Base-by-base conservation (phyloP, 92 coral and sea anemone genomes). In the Siderastrea radians region DNA sequence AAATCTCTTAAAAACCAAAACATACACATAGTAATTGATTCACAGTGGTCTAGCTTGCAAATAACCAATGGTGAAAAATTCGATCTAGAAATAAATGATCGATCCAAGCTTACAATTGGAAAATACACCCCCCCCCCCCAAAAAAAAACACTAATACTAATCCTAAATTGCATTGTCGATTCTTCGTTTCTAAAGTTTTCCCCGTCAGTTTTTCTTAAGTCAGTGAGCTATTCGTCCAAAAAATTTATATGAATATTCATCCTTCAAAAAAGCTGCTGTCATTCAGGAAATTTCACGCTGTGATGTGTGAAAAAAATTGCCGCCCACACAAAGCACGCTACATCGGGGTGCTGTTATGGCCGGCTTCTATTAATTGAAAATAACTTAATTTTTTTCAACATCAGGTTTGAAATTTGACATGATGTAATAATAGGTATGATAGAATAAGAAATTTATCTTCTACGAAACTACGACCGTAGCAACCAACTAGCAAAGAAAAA, bases 261-360 rank as follows among this genome's bases (percentile, higher is more conserved):
- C 66, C 66, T 14, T 26, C 38, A 26, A 26, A 26, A 26, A 26
- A 26, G 38, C 38, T 26, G 38, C 38, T 26, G 38, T 26, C 38
- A 26, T 26, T 26, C 14, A 6, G 58, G 74, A 81, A 80, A 38
- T 58, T 6, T 26, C 86, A 69, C 15, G 77, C 77, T 82, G 78
- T 4, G 86, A 70, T 45, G 78, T 59, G 16, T 16, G 46, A n/a
- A 38, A 81, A 46, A 69, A 81, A 26, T 57, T 7, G 51, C 70
- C 86, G 45, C 86, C 78, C 86, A 82, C 86, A 10, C 78, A 70
- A 54, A 82, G 47, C 86, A 82, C 85, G 77, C 85, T 4, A 14
- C 17, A 54, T 11, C 54, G 10, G 76, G 54, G 76, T 45, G 77
- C 13, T 68, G 15, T 6, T 38, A 69, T 38, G 7, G 2, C 17